Conservation (phyloP, 2,888 invertebrate genomes). For the Automeris io region DNA sequence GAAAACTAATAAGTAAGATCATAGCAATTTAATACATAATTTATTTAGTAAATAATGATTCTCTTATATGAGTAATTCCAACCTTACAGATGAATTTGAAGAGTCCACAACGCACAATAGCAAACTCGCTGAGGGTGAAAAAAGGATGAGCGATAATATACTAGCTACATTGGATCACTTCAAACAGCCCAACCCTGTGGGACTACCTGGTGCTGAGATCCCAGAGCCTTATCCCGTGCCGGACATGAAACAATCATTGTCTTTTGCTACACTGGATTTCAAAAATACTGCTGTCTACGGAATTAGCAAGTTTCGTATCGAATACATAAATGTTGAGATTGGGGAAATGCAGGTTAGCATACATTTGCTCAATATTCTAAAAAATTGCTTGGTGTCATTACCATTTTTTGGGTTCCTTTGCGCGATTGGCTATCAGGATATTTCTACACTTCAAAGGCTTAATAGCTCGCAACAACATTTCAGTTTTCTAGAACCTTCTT, state of each 20-base stretch:
- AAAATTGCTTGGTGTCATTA: too few relatives aligned
- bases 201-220: conserved; percentile 86
- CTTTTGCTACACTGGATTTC: conserved; percentile 83
- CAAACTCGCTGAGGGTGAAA: conserved; percentile 66
- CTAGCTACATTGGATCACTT: conserved; percentile 84
- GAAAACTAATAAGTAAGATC: too few relatives aligned
- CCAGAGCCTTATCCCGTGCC: conserved; percentile 90
- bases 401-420: too few relatives aligned
- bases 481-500: too few relatives aligned
- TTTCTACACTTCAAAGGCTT: too few relatives aligned
- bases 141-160: conserved; percentile 84
- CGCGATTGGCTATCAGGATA: too few relatives aligned
- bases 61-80: neutral
- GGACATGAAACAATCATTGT: conserved; percentile 83
- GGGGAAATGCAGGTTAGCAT: conserved; percentile 82
- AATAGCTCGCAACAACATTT: too few relatives aligned
- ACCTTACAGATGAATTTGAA: conserved; percentile 23
- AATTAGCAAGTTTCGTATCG: conserved; percentile 85
- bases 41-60: too few relatives aligned
- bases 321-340: conserved; percentile 83
- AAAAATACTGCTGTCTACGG: conserved; percentile 84
- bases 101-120: conserved; percentile 22
- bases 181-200: conserved; percentile 87
- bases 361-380: neutral
- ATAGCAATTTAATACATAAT: too few relatives aligned